Percentiles rank a stretch among this genome's conserved stretches.
Evolutionary conservation across 2,113 vertebrate species (phyloP).

Genomic region (Oxyura jamaicensis): DNA sequence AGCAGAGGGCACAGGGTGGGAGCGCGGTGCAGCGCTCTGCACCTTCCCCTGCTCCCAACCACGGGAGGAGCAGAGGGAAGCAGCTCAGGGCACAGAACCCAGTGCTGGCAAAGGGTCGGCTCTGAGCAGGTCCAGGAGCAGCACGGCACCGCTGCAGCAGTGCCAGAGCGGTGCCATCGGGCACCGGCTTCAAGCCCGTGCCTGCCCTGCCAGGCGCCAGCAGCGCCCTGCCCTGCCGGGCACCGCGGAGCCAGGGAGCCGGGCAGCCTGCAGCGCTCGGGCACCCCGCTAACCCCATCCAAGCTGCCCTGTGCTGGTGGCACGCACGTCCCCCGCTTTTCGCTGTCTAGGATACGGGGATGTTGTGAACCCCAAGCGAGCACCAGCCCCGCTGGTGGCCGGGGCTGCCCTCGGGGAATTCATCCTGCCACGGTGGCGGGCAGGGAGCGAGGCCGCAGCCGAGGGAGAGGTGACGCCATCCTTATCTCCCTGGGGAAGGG

Average conservation of each 20-base stretch:
- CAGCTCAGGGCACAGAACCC: accelerated
- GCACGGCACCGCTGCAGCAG: not conserved
- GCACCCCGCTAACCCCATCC: not conserved
- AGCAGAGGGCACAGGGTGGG: not conserved
- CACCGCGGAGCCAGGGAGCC: not conserved
- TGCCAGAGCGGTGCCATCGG: not conserved
- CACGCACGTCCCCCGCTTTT: not conserved
- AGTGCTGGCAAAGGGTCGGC: not conserved
- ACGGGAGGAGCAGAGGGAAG: not conserved
- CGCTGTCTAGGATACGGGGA: not conserved
- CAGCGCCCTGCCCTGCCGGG: not conserved
- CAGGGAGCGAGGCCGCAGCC: not conserved
- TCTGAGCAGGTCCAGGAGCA: not conserved
- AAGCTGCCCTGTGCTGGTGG: not conserved
- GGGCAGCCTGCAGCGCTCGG: not conserved
- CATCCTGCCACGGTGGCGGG: not conserved
- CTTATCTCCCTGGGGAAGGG: not conserved
- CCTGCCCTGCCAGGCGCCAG: not conserved
- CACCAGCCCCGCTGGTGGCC: not conserved
- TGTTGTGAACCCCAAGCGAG: not conserved
- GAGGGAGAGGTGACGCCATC: slow-evolving; percentile 41
- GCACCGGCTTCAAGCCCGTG: not conserved
- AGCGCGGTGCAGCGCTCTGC: not conserved
- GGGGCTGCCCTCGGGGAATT: not conserved
- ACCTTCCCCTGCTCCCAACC: not conserved